Base-by-base conservation (phyloP, 2,888 invertebrate genomes). In the Aporophyla lueneburgensis region DNA sequence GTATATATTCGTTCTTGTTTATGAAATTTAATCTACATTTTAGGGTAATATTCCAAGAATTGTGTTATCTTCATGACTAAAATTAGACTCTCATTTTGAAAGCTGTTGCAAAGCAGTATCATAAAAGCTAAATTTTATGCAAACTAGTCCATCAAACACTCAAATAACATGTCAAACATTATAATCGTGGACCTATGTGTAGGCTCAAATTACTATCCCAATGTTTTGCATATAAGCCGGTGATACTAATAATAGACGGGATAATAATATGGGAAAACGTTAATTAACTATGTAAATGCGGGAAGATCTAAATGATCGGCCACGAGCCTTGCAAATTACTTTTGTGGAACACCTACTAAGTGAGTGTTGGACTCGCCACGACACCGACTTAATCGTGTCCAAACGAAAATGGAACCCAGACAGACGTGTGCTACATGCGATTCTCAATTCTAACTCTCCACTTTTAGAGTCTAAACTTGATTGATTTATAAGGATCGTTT, bases 261-360 rank as follows among this genome's bases (percentile, higher is more conserved):
- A 88, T 91, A 91, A 93, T 92, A 88, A 89, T 90, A 91, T 91
- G 86, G 89, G 88, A 88, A 90, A 93, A 93, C 88, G 91, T 92
- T 94, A 93, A 93, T 94, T 92, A 92, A 91, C 90, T 93, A 94
- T 94, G 94, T 92, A 93, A 94, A 93, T 93, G 89, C 84, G 86
- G 80, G 74, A 89, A 92, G 91, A 93, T 92, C 92, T 92, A 93
- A 94, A 92, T 91, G 93, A 93, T 93, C 91, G 91, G 90, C 90
- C 91, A 92, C 92, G 90, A 93, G 87, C 87, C 89, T 91, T 90
- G 91, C 91, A 94, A 94, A 94, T 94, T 93, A 94, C 94, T 94
- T 94, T 93, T 91, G 91, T 91, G 92, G 89, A 94, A 92, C 92
- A 92, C 90, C 92, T 92, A 93, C 93, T 94, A 93, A 94, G 93